Base-by-base conservation (phyloP, 2,888 invertebrate species). In the Rosalia funebris region DNA sequence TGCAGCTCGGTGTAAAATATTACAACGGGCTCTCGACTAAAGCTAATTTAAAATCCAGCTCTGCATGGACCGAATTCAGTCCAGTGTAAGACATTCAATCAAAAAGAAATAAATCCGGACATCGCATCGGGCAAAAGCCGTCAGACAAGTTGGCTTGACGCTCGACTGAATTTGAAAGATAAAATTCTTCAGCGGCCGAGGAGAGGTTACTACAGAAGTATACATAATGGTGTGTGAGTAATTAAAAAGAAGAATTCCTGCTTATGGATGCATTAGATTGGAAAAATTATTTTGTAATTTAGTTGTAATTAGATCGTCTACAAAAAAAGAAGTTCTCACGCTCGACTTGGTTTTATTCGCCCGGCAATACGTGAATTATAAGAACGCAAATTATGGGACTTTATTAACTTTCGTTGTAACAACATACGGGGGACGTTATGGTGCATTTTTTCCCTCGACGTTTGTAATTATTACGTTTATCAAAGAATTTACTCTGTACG, bases 131-230 rank as follows among this genome's bases (percentile, higher is more conserved):
- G 61, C 57, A 62, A 63, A 65, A 72, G 72, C 71, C 72, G 72
- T 68, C 70, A 69, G 70, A 71, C 72, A 68, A 70, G 72, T 71
- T 71, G 62, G 65, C 68, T 72, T 72, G 71, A 70, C 71, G 74
- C 71, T 72, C 72, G 74, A 74, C 66, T 72, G 71, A 69, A 63
- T 69, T 65, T 61, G 55, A 59, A 57, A 63, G 71, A 71, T 72
- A 70, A 72, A 72, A 73, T 71, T 70, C 71, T 63, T 67, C 57
- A 54, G 41, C 63, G 53, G 62, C 61, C 52, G 56, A 60, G 36
- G 48, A 57, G 62, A 12, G 50, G 50, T 50, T 50, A 50, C 50
- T 20, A 39, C 39, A 31, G 50, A 25, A 50, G 50, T 50, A 36
- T 50, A 44, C 54, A 44, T 55, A 53, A 53, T 53, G 53, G 53